Evolutionary conservation across 1,140 invertebrate genomes (phyloP).

Genomic region (Trachelipus rathkii): DNA sequence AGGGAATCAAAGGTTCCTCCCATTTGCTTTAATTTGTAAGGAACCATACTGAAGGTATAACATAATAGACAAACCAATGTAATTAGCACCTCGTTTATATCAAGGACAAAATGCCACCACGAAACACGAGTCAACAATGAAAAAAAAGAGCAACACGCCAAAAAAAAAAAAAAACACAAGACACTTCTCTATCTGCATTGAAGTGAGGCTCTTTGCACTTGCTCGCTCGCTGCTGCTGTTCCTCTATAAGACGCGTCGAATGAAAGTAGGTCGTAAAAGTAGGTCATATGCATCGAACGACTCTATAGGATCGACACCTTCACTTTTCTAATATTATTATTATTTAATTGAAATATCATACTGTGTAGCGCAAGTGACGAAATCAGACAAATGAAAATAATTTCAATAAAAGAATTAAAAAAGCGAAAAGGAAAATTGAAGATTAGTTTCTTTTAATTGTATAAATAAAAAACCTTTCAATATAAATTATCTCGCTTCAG

Average conservation of each 20-base stretch:
- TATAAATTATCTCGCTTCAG: too few relatives aligned
- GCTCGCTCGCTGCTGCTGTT: not conserved
- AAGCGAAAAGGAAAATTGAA: too few relatives aligned
- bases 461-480: too few relatives aligned
- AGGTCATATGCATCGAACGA: constrained; percentile 1
- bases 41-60: not conserved
- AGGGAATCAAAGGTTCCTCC: too few relatives aligned
- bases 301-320: not conserved
- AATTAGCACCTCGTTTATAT: not conserved
- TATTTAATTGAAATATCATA: not conserved
- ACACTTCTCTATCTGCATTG: not conserved
- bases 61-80: not conserved
- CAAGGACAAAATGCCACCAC: too few relatives aligned
- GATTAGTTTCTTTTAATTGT: too few relatives aligned
- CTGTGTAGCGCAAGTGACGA: too few relatives aligned
- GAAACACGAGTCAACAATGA: not conserved
- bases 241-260: not conserved
- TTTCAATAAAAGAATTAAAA: too few relatives aligned
- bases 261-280: not conserved
- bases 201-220: not conserved
- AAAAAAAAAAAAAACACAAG: not conserved
- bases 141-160: not conserved
- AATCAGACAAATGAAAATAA: too few relatives aligned
- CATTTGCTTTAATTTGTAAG: not conserved
- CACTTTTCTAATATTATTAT: not conserved